A percentile compares a stretch with the other conserved stretches of the same genome.
Evolutionary conservation across 64 coral and sea anemone genomes (phyloP).

Genomic region (Montipora cactus): DNA sequence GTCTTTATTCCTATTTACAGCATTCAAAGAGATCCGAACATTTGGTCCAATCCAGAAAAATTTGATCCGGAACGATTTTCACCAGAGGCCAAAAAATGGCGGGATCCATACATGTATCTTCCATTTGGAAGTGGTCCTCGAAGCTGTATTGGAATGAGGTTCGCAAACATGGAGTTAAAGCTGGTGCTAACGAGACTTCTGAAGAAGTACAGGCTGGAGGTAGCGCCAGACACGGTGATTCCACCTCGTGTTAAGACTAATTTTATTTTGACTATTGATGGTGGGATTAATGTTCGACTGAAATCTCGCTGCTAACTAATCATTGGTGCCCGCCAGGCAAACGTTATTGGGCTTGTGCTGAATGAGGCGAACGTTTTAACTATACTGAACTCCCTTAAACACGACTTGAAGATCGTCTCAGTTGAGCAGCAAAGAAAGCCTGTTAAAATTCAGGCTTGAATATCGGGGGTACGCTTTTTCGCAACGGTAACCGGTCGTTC

Average conservation of each 20-base stretch:
- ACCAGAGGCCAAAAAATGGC: constrained; percentile 22
- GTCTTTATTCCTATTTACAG: constrained; percentile 33
- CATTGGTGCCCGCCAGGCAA: not conserved
- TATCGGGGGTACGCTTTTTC: too few species aligned
- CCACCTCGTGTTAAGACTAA: constrained; percentile 24
- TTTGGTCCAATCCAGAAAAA: constrained; percentile 34
- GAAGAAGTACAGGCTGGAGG: constrained; percentile 40
- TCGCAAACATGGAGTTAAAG: constrained; percentile 63
- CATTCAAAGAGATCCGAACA: constrained; percentile 26
- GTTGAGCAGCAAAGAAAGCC: too few species aligned
- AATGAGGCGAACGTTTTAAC: too few species aligned
- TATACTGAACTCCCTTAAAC: too few species aligned
- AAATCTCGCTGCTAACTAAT: not conserved
- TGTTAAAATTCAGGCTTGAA: too few species aligned
- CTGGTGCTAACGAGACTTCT: constrained; percentile 39
- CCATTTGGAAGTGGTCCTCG: constrained; percentile 60
- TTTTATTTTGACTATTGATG: not conserved
- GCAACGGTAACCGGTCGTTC: too few species aligned
- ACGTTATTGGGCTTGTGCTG: too few species aligned
- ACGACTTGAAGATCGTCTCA: too few species aligned
- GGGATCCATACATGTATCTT: constrained; percentile 48
- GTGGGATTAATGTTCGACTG: constrained; percentile 8
- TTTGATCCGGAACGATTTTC: constrained; percentile 60
- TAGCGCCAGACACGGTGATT: constrained; percentile 40
- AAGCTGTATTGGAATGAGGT: constrained; percentile 66